Conservation (phyloP, 1,140 invertebrate genomes). For the Adelges cooleyi region DNA sequence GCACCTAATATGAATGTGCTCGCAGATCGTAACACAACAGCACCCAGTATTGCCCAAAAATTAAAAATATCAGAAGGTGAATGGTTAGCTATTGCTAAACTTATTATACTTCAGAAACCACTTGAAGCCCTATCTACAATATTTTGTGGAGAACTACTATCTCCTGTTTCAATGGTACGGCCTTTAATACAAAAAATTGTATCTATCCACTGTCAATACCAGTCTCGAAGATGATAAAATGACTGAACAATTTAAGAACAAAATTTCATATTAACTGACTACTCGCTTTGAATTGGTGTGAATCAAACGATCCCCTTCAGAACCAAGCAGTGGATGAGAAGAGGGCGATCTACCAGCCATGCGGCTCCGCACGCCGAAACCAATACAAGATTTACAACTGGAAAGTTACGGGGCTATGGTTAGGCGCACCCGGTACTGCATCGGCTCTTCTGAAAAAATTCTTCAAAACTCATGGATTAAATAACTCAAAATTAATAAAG, state of each 20-base stretch:
- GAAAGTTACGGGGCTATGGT: no score
- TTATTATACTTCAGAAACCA: not conserved
- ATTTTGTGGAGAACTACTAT: not conserved
- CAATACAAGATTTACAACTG: no score
- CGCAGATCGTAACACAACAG: not conserved
- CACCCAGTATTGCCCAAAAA: not conserved
- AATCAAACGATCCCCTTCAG: no score
- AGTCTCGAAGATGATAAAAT: not conserved
- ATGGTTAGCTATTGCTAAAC: not conserved
- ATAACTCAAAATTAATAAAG: no score
- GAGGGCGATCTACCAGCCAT: no score
- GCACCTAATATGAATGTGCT: no score
- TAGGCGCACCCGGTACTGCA: no score
- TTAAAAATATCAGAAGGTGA: not conserved
- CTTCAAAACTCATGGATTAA: no score
- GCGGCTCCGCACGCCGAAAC: no score
- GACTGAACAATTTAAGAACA: not conserved
- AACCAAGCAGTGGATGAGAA: no score
- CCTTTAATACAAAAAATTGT: not conserved
- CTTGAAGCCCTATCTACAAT: not conserved
- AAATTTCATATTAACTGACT: not conserved
- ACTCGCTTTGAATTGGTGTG: no score
- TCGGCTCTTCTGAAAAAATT: no score
- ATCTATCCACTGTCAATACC: not conserved
- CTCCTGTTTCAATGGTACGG: not conserved